A percentile compares a stretch with the other conserved stretches of the same genome.
phyloP scores from a whole-genome alignment of 1,140 invertebrate genomes.

The Drosophila murphyi region DNA sequence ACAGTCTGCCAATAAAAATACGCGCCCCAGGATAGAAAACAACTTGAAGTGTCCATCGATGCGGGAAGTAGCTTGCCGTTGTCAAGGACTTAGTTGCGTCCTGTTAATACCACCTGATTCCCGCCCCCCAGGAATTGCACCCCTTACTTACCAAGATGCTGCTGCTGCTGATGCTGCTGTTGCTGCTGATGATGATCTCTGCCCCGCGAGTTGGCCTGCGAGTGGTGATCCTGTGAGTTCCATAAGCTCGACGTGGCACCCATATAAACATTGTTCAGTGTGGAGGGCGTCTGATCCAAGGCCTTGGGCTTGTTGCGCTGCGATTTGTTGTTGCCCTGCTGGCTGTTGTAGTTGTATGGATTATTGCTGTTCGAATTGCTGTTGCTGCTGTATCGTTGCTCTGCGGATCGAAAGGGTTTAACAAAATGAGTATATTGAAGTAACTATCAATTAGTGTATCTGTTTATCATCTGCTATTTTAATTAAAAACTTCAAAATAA shows the following conservation, averaged over 20 bases:
- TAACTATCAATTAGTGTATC: no score
- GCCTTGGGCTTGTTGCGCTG: constrained; percentile 68
- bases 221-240: constrained; percentile 75
- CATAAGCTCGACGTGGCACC: constrained; percentile 78
- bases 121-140: neutral
- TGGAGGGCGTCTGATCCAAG: constrained; percentile 54
- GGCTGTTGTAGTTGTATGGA: constrained; percentile 50
- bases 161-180: constrained; percentile 50
- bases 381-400: constrained; percentile 78
- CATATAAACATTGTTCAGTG: constrained; percentile 73
- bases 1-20: constrained; percentile 46
- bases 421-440: no score
- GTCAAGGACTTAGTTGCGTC: constrained; percentile 7
- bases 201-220: constrained; percentile 47
- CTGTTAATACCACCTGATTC: neutral
- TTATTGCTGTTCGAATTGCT: constrained; percentile 68
- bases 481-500: no score
- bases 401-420: constrained; percentile 31
- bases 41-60: constrained; percentile 39
- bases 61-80: constrained; percentile 28
- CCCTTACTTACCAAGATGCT: constrained; percentile 65
- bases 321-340: constrained; percentile 61
- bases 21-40: constrained; percentile 38
- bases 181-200: constrained; percentile 73
- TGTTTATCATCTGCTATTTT: no score